Evolutionary conservation across 2,113 vertebrate genomes (phyloP), one percentile per base, ranked within the genome.

Genomic region (Rhipidura dahli): DNA sequence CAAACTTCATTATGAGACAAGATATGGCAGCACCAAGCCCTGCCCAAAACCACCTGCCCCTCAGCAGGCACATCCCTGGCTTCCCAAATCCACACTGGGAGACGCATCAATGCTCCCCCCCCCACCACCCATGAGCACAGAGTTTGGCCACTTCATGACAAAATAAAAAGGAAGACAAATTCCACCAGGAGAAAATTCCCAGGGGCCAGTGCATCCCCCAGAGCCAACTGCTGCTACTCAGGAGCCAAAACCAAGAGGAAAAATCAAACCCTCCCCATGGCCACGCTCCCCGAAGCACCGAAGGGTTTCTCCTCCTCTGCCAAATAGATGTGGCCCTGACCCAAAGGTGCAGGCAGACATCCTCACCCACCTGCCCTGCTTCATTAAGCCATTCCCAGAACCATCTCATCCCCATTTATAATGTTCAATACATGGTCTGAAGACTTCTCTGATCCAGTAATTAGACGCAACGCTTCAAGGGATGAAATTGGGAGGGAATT

Each of bases 321-420:
- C 94, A 94, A 97, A 97, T 97, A 89, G 73, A 94, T 89, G 95
- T 97, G 97, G 98, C 97, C 87, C 80, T 33, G 30, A 87, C 97
- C 97, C 98, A 98, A 97, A 89, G 96, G 94, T 68, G 68, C 50
- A 83, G 2, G 17, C 97, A 98, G 97, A 95, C 97, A 97, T 96
- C 95, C 95, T 90, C 95, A 87, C 80, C 97, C 94, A 79, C 93
- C 96, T 98, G 97, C 97, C 96, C 97, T 96, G 96, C 92, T 97
- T 97, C 96, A 98, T 98, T 97, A 98, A 98, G 97, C 97, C 97
- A 97, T 98, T 98, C 98, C 97, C 97, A 98, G 98, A 98, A 98
- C 83, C 97, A 97, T 97, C 98, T 97, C 97, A 97, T 96, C 96
- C 97, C 96, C 98, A 98, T 98, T 98, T 98, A 98, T 97, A 98